These are phyloP conservation scores for Ictalurus furcatus DNA, from an alignment of 2,113 vertebrate genomes.

Conservation along the genomic window DNA sequence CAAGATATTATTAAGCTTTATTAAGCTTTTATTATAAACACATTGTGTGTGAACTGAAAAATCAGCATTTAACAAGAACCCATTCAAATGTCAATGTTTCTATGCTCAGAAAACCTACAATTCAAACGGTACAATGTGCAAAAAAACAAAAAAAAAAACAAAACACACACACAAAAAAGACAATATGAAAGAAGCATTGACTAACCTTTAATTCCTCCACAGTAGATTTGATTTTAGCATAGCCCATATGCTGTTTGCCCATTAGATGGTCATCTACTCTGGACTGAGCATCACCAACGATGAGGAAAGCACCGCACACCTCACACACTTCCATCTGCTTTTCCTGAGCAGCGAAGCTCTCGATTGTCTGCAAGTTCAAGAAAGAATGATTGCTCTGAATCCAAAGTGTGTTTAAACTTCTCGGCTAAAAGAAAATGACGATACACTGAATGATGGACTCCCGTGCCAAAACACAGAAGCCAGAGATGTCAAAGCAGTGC, in stretches of 20 bases:
- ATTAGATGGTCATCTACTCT: slow-evolving; percentile 97
- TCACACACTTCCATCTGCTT: slow-evolving; percentile 99
- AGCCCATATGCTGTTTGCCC: slow-evolving; percentile 99
- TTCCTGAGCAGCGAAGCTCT: slow-evolving; percentile 98
- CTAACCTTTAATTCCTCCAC: slow-evolving; percentile 97
- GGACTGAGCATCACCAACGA: slow-evolving; percentile 96
- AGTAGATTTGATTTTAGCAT: slow-evolving; percentile 98
- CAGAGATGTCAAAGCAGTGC: not conserved
- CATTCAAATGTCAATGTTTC: not conserved
- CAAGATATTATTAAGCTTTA: not conserved
- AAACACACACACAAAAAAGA: not conserved
- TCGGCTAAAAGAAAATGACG: not conserved
- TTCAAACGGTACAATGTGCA: not conserved
- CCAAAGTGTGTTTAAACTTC: not conserved
- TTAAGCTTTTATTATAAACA: not conserved
- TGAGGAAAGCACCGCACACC: slow-evolving; percentile 97
- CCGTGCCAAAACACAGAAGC: not conserved
- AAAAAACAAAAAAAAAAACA: not conserved
- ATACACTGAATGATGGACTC: not conserved
- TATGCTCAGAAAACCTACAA: not conserved
- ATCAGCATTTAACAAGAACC: too few relatives aligned
- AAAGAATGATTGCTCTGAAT: not conserved
- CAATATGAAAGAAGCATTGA: not conserved
- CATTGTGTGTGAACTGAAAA: not conserved
- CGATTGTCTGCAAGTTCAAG: slow-evolving; percentile 83